Conservation (phyloP, 1,140 invertebrate genomes). For the Colletes latitarsis region DNA sequence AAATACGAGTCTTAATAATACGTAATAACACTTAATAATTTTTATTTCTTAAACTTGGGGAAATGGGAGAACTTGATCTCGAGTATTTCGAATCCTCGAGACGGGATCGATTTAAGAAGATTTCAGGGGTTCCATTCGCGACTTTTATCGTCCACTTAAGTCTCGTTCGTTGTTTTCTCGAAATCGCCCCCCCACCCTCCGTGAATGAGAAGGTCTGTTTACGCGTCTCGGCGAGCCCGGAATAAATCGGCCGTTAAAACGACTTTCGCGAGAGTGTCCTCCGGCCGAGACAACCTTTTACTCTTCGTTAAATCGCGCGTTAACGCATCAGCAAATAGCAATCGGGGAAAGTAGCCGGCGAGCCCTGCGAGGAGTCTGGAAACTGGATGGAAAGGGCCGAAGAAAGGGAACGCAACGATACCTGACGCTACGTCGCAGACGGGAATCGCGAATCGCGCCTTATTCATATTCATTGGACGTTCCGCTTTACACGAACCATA, state of each 20-base stretch:
- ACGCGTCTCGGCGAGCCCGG: not conserved
- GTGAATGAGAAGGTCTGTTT: not conserved
- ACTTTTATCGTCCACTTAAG: too few relatives aligned
- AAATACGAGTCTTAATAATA: too few relatives aligned
- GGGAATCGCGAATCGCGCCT: slow-evolving; percentile 32
- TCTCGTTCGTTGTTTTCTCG: too few relatives aligned
- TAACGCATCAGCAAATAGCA: slow-evolving; percentile 57
- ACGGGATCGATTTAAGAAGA: too few relatives aligned
- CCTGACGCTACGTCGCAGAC: not conserved
- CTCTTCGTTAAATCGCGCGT: slow-evolving; percentile 53
- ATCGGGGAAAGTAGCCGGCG: slow-evolving; percentile 47
- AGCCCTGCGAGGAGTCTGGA: not conserved
- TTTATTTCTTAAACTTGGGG: too few relatives aligned
- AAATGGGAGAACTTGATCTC: too few relatives aligned
- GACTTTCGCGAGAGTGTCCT: slow-evolving; percentile 15
- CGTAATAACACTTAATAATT: too few relatives aligned
- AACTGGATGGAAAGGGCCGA: not conserved
- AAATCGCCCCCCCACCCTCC: too few relatives aligned
- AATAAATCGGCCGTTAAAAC: not conserved
- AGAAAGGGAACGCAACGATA: not conserved
- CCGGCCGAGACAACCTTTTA: not conserved
- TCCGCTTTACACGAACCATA: slow-evolving; percentile 47
- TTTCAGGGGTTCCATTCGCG: too few relatives aligned
- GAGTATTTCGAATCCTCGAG: too few relatives aligned
- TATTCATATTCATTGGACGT: slow-evolving; percentile 61